Evolutionary conservation across 2,113 vertebrate species (phyloP).

Genomic region (Micronycteris hirsuta): DNA sequence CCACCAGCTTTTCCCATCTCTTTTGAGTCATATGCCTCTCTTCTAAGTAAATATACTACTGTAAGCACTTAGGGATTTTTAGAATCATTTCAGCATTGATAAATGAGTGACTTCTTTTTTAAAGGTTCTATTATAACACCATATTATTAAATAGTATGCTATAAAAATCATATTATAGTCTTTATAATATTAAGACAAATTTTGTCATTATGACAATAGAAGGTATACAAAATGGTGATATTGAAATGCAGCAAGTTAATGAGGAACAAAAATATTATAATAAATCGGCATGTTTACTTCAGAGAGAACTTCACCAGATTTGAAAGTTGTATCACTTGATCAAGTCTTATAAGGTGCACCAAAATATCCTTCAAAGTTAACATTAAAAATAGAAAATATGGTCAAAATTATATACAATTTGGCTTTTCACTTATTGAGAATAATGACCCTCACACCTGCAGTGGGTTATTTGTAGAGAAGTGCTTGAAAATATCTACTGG

Average conservation of each 20-base stretch:
- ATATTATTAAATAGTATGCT: neutral
- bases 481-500: constrained; percentile 43
- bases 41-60: neutral
- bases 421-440: constrained; percentile 46
- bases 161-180: neutral
- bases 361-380: constrained; percentile 15
- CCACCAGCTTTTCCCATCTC: neutral
- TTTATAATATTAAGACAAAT: neutral
- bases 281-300: neutral
- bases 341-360: neutral
- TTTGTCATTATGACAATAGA: neutral
- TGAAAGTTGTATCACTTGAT: neutral
- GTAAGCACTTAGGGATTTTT: neutral
- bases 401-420: constrained; percentile 42
- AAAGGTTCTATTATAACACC: neutral
- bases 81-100: neutral
- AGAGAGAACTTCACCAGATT: neutral
- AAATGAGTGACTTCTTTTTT: neutral
- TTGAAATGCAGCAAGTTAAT: neutral
- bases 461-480: constrained; percentile 42
- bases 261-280: neutral
- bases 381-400: constrained; percentile 43
- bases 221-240: neutral
- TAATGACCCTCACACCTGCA: constrained; percentile 59
- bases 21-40: neutral